Evolutionary conservation across 2,797 vertebrate species (phyloP).

Genomic region (Sebastes minor): DNA sequence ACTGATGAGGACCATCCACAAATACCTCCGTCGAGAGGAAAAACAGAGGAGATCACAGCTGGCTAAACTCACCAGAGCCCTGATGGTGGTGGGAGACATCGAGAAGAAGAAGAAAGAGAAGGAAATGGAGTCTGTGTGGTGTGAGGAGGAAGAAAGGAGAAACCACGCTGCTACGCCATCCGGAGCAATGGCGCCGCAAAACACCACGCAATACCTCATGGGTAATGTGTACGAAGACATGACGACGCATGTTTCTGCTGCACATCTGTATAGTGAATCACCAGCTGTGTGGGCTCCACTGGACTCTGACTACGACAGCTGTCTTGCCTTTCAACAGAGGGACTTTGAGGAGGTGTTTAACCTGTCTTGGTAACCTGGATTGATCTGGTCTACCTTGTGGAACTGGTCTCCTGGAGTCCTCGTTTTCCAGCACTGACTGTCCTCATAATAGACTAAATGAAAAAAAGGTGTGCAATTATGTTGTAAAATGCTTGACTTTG

Average conservation of each 20-base stretch:
- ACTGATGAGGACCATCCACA: slow-evolving; percentile 23
- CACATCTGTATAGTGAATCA: background rate
- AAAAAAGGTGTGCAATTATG: slow-evolving; percentile 63
- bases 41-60: background rate
- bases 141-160: too few relatives aligned
- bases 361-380: slow-evolving; percentile 11
- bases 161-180: background rate
- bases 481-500: background rate
- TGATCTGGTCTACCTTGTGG: slow-evolving; percentile 25
- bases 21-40: slow-evolving; percentile 3
- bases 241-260: background rate
- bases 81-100: background rate
- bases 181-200: slow-evolving; percentile 79
- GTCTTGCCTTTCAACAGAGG: slow-evolving; percentile 71
- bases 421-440: slow-evolving; percentile 11
- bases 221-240: slow-evolving; percentile 70
- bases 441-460: background rate
- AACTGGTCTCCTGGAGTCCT: background rate
- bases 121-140: accelerated
- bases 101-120: accelerated
- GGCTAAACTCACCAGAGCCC: background rate
- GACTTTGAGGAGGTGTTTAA: slow-evolving; percentile 75
- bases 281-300: background rate
- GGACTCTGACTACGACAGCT: slow-evolving; percentile 58
- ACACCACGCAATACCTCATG: slow-evolving; percentile 86